phyloP scores from a whole-genome alignment of 2,888 invertebrate species.

The Tenthredo distinguenda region DNA sequence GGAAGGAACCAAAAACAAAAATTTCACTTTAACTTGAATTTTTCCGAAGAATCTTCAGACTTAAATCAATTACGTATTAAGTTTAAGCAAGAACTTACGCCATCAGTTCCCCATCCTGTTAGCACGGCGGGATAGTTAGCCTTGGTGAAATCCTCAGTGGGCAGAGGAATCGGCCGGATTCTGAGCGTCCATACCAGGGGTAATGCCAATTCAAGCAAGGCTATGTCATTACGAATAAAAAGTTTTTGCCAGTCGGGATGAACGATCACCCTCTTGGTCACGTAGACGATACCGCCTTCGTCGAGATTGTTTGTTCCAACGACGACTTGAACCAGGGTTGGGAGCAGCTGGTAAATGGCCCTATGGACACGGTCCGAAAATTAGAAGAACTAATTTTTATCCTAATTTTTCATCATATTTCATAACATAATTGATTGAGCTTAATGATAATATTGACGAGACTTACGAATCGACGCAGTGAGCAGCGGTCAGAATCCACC shows the following conservation, averaged over 20 bases:
- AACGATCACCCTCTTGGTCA: neutral
- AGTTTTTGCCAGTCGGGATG: neutral
- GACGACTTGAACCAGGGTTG: neutral
- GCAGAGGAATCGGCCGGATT: neutral
- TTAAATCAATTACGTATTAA: neutral
- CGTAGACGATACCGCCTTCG: neutral
- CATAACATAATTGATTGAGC: neutral
- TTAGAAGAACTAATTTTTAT: neutral
- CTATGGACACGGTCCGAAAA: neutral
- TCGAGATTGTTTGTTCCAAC: constrained; percentile 20
- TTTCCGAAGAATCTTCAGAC: too few species aligned
- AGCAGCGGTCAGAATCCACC: constrained; percentile 62
- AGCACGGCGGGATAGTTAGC: constrained; percentile 9
- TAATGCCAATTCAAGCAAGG: neutral
- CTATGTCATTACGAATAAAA: neutral
- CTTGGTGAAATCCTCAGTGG: neutral
- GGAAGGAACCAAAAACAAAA: neutral
- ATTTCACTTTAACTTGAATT: neutral
- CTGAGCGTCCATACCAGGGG: neutral
- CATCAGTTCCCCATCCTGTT: neutral
- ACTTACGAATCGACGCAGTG: constrained; percentile 31
- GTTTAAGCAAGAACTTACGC: neutral
- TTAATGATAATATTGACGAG: neutral
- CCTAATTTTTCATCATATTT: neutral
- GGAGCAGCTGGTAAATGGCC: neutral